phyloP scores from a whole-genome alignment of 2,113 vertebrate species.

The Strix uralensis region DNA sequence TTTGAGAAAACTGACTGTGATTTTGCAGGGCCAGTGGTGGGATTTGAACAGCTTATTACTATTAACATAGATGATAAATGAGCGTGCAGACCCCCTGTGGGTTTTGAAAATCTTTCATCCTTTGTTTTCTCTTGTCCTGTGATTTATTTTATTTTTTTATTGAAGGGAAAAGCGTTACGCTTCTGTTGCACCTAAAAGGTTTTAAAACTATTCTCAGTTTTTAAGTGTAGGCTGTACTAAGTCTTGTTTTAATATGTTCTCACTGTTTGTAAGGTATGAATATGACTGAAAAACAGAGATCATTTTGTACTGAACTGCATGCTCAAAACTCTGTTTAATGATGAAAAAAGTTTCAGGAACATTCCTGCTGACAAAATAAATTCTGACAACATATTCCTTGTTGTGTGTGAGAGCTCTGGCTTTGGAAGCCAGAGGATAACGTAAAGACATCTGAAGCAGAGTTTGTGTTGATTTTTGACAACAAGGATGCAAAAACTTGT shows the following conservation, averaged over 20 bases:
- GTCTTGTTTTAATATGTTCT: neutral
- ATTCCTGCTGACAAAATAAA: neutral
- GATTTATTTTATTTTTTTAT: neutral
- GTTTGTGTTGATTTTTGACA: neutral
- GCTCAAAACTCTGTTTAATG: neutral
- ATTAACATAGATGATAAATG: constrained; percentile 7
- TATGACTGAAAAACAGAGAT: neutral
- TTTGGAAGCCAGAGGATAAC: neutral
- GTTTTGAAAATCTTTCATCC: constrained; percentile 27
- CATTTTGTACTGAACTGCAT: neutral
- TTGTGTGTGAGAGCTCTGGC: neutral
- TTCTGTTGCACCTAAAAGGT: neutral
- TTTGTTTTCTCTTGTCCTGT: neutral
- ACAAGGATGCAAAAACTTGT: neutral
- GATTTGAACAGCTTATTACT: neutral
- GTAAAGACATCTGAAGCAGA: neutral
- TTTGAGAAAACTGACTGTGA: neutral
- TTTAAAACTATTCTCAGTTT: neutral
- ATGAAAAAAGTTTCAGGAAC: neutral
- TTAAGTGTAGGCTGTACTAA: neutral
- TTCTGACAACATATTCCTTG: neutral
- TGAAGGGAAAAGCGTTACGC: neutral
- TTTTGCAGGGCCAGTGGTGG: neutral
- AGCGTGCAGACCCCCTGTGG: neutral
- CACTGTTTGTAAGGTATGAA: neutral